phyloP scores from a whole-genome alignment of 2,797 vertebrate genomes.

The Mus minutoides region DNA sequence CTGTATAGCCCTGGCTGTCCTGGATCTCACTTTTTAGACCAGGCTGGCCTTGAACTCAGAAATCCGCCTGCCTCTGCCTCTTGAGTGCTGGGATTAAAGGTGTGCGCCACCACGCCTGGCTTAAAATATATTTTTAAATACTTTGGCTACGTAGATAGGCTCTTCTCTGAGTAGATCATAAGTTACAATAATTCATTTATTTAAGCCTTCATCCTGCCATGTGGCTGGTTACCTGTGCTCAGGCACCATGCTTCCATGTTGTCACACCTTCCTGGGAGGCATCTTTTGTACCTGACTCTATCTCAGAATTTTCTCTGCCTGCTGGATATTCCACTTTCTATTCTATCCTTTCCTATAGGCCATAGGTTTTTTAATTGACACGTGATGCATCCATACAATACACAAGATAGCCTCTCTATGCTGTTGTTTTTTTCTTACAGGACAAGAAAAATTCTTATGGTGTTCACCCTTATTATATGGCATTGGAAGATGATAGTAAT shows the following conservation, averaged over 20 bases:
- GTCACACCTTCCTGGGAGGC: not conserved
- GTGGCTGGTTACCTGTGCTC: not conserved
- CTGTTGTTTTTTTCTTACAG: slow-evolving; percentile 80
- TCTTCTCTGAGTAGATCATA: not conserved
- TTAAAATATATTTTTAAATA: not conserved
- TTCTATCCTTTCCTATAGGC: not conserved
- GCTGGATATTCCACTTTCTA: not conserved
- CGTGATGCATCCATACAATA: not conserved
- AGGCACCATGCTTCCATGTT: not conserved
- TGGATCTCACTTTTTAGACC: too few species aligned
- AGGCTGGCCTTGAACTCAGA: too few species aligned
- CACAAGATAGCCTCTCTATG: not conserved
- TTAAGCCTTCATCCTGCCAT: not conserved
- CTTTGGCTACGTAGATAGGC: not conserved
- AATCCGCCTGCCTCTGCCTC: too few species aligned
- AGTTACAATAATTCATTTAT: not conserved
- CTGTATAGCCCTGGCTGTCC: too few species aligned
- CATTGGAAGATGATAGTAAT: slow-evolving; percentile 89
- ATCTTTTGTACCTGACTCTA: not conserved
- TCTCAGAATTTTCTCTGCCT: not conserved
- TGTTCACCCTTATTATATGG: slow-evolving; percentile 96
- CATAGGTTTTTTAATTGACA: not conserved
- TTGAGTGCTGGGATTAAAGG: too few species aligned
- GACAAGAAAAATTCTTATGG: slow-evolving; percentile 93
- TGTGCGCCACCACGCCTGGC: too few species aligned